Base-by-base conservation (phyloP, 2,888 invertebrate genomes). In the Holacanthella duospinosa region DNA sequence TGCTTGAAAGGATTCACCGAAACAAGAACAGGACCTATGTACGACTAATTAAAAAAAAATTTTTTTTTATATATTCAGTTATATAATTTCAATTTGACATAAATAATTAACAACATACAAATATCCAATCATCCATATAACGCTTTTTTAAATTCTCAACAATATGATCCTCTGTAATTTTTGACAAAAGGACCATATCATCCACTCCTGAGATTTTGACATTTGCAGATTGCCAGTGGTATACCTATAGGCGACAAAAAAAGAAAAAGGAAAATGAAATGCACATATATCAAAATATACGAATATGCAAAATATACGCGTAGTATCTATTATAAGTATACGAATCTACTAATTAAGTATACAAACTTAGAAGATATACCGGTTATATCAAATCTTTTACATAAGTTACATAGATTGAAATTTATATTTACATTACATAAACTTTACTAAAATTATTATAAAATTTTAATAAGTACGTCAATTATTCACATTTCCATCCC, bases 171-270 rank as follows among this genome's bases (percentile, higher is more conserved):
- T 84, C 83, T 9, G 79, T 80, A 72, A 85, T 81, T 75, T 83
- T 84, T 65, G 83, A 79, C 64, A 86, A 77, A 19, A 86, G 78
- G 44, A 85, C 85, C 85, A 86, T 85, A 73, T 86, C 85, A 74
- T 86, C 85, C 74, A 85, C 84, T 1, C 85, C 85, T 43, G 82
- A 83, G 65, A 84, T 81, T 74, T 85, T 84, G 74, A 84, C 83
- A 80, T 84, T 83, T 76, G 83, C 82, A 74, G 83, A 84, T 76
- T 86, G 85, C 86, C 86, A 86, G 75, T 85, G 85, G 76, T 85
- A 84, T 62, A 82, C 81, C 82, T 82, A 74, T 36, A 9, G 9
- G 16, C n/a, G n/a, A n/a, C n/a, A n/a, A n/a, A 36, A 36, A 36
- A 12, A 6, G 36, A 12, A 36, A 36, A 36, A 36, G 36, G 9